Evolutionary conservation across 2,797 vertebrate species (phyloP), one percentile per base, ranked within the genome.

Genomic region (Potorous gilbertii): DNA sequence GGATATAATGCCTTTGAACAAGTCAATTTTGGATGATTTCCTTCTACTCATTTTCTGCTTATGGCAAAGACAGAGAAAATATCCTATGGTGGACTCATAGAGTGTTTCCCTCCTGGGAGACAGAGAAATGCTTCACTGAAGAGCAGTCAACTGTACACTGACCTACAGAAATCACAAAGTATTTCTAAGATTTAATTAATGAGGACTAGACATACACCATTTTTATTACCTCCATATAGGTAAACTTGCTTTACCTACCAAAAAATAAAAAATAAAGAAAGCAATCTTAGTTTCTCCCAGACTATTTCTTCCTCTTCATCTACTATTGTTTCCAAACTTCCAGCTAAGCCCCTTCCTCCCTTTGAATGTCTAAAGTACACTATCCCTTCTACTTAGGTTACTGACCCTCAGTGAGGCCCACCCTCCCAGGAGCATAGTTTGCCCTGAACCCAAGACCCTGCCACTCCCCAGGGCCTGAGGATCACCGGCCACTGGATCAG

Each of bases 271-370:
- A 92, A 4, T 52, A 52, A 52, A 52, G 6, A 24, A 93, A 91
- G 93, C 2, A 89, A 54, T 52, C 13, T 94, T 96, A 52, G 62
- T 92, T 81, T 52, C 56, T 62, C n/a, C 93, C 29, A 50, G 55
- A 91, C 54, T 94, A 10, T 92, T 62, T 91, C 54, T 74, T 40
- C 54, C n/a, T 93, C 34, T 95, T 94, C n/a, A 94, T 56, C n/a
- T 62, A 56, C 1, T 18, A 18, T 95, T 90, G 21, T 96, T 96
- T 94, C 92, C 81, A 92, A 95, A 54, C 16, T 90, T 94, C 94
- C 50, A 66, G 27, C 55, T 95, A 81, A 92, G 56, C 93, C 24
- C 56, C 57, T 55, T 87, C 31, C 40, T 50, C 56, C 14, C 34
- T 90, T 62, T 90, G 46, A 89, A 93, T 66, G 55, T n/a, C 66